Evolutionary conservation across 2,113 vertebrate genomes (phyloP).

Genomic region (Excalfactoria chinensis): DNA sequence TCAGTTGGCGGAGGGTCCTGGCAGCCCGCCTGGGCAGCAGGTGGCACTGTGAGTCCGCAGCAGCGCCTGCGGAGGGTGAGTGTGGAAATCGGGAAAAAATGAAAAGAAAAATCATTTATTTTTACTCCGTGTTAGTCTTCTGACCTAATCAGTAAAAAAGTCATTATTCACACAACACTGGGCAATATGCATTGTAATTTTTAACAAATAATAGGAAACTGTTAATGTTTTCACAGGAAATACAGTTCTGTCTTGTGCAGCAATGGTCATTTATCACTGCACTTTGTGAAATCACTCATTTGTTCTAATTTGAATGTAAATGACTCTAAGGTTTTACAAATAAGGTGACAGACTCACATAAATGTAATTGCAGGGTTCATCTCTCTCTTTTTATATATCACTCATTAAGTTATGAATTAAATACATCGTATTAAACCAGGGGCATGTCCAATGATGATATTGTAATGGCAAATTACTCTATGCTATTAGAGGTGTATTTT

Average conservation of each 20-base stretch:
- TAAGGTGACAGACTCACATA: constrained; percentile 92
- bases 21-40: constrained; percentile 71
- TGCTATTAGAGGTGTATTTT: constrained; percentile 91
- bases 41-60: constrained; percentile 81
- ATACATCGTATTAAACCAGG: constrained; percentile 92
- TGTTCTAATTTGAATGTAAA: constrained; percentile 92
- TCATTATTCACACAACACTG: constrained; percentile 88
- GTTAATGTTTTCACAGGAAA: constrained; percentile 85
- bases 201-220: constrained; percentile 87
- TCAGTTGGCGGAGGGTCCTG: background rate
- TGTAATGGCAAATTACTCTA: constrained; percentile 91
- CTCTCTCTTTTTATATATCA: constrained; percentile 91
- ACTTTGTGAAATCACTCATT: constrained; percentile 91
- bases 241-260: constrained; percentile 81
- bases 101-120: constrained; percentile 86
- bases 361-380: constrained; percentile 91
- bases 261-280: constrained; percentile 86
- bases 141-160: constrained; percentile 87
- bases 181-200: constrained; percentile 87
- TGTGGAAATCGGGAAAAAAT: constrained; percentile 50
- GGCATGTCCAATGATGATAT: constrained; percentile 92
- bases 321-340: constrained; percentile 92
- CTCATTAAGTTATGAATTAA: constrained; percentile 93
- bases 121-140: constrained; percentile 83
- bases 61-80: background rate